Evolutionary conservation across 2,888 invertebrate species (phyloP).

Genomic region (Tryphoninae sp.): DNA sequence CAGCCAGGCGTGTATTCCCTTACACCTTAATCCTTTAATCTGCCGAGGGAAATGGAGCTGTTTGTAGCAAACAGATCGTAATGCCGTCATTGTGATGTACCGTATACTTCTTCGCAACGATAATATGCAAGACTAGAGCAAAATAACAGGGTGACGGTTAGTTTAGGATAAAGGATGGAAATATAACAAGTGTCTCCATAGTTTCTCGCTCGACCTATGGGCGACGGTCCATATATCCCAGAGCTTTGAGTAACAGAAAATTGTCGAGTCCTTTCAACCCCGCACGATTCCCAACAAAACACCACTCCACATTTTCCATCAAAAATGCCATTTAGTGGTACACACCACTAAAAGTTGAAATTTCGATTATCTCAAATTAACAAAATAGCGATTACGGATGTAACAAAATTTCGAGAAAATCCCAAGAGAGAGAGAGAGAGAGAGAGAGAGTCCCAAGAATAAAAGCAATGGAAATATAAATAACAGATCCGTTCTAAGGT

Average conservation of each 20-base stretch:
- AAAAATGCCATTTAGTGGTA: not conserved
- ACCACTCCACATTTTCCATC: not conserved
- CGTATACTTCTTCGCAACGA: conserved; percentile 66
- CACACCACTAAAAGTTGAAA: not conserved
- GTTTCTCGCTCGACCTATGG: not conserved
- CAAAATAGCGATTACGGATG: not conserved
- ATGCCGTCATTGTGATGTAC: conserved; percentile 66
- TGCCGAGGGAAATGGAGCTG: conserved; percentile 77
- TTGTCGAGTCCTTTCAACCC: not conserved
- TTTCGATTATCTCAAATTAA: not conserved
- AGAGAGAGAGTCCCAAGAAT: too few species aligned
- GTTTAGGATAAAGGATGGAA: conserved; percentile 27
- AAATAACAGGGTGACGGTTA: conserved; percentile 26
- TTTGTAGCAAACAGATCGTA: conserved; percentile 78
- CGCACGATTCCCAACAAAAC: not conserved
- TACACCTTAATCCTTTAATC: conserved; percentile 79
- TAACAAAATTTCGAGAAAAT: not conserved
- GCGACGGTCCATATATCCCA: not conserved
- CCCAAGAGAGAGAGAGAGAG: too few species aligned
- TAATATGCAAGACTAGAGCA: conserved; percentile 62
- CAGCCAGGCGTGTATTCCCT: conserved; percentile 76
- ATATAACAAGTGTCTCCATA: conserved; percentile 13
- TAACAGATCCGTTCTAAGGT: conserved; percentile 13
- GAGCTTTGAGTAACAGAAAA: not conserved
- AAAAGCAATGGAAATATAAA: not conserved